phyloP scores from a whole-genome alignment of 2,797 vertebrate genomes.

The Myripristis murdjan region DNA sequence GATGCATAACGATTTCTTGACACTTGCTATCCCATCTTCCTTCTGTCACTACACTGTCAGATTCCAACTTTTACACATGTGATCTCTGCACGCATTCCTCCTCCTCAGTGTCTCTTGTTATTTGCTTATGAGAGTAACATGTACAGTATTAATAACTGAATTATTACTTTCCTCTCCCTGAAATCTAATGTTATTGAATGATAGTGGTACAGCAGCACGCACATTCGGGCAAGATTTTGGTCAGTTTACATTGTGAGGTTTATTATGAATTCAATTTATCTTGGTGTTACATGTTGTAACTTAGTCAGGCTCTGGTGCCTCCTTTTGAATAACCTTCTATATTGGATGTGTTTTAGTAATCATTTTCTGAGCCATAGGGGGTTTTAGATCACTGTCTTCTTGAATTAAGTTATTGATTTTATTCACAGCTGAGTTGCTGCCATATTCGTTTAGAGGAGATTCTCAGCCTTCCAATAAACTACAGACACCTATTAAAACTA shows the following conservation, averaged over 20 bases:
- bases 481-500: not conserved
- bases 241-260: too few species aligned
- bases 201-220: too few species aligned
- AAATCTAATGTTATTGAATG: conserved; percentile 1
- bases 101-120: conserved; percentile 18
- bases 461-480: conserved; percentile 26
- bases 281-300: too few species aligned
- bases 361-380: conserved; percentile 10
- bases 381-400: conserved; percentile 18
- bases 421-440: conserved; percentile 16
- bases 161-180: conserved; percentile 20
- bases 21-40: conserved; percentile 47
- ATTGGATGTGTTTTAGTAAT: conserved; percentile 16
- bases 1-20: conserved; percentile 53
- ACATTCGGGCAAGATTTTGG: too few species aligned
- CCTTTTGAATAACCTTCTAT: conserved; percentile 11
- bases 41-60: conserved; percentile 46
- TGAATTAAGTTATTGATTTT: conserved; percentile 42
- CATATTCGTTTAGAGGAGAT: conserved; percentile 8
- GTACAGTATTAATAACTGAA: conserved; percentile 26
- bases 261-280: too few species aligned
- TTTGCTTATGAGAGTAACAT: conserved; percentile 29
- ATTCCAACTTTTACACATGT: conserved; percentile 13
- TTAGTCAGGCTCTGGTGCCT: not conserved
- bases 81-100: conserved; percentile 32